A percentile compares a stretch with the other conserved stretches of the same genome.
Evolutionary conservation across 1,140 invertebrate genomes (phyloP).

Genomic region (Philotrypesis tridentata): DNA sequence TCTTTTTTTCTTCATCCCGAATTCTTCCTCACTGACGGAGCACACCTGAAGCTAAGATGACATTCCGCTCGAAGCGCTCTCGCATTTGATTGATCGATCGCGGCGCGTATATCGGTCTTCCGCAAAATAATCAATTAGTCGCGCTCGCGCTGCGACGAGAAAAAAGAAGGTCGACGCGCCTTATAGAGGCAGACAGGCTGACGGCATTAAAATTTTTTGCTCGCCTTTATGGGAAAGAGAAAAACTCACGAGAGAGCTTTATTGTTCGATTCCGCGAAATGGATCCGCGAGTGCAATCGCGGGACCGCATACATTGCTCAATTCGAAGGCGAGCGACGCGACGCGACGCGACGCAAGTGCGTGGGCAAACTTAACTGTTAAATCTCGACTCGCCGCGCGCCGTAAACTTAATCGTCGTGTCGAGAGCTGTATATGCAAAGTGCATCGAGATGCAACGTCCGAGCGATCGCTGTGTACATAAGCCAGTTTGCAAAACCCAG

Average conservation of each 20-base stretch:
- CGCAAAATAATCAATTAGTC: slow-evolving; percentile 40
- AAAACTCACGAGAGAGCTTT: slow-evolving; percentile 11
- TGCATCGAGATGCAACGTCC: background rate
- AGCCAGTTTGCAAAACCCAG: background rate
- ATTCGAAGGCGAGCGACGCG: slow-evolving; percentile 15
- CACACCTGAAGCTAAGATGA: slow-evolving; percentile 9
- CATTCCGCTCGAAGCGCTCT: background rate
- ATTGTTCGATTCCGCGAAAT: slow-evolving; percentile 23
- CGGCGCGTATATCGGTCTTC: slow-evolving; percentile 11
- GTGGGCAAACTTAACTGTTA: slow-evolving; percentile 1
- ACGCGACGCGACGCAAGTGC: background rate
- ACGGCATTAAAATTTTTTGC: slow-evolving; percentile 8
- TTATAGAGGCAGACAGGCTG: background rate
- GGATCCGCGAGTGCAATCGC: slow-evolving; percentile 8
- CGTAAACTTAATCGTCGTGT: background rate
- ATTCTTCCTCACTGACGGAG: background rate
- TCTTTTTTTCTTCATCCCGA: background rate
- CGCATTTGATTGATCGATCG: slow-evolving; percentile 29
- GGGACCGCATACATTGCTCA: slow-evolving; percentile 24
- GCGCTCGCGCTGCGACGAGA: background rate
- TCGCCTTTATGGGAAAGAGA: slow-evolving; percentile 14
- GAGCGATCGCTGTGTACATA: too few relatives aligned
- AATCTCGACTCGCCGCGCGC: background rate
- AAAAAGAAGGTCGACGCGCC: slow-evolving; percentile 12
- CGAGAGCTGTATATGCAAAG: background rate